Evolutionary conservation across 2,113 vertebrate genomes (phyloP), one percentile per base, ranked within the genome.

Genomic region (Myotis brandtii): DNA sequence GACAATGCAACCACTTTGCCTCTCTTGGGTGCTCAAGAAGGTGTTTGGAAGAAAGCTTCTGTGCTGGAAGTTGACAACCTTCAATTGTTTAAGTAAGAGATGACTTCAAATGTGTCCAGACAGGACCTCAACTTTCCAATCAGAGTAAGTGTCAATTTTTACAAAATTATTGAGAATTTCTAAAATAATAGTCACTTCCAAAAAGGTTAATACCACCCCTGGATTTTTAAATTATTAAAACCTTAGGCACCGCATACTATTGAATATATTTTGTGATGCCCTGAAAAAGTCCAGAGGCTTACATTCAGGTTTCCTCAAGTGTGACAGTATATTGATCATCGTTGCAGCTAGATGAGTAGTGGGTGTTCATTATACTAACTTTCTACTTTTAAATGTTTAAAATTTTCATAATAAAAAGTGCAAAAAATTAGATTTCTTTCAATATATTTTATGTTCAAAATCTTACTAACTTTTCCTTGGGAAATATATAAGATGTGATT

Each of bases 391-490:
- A 25, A 64, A 34, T 80, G 48, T 13, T 67, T 82, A 46, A 87
- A 5, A 54, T 86, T 95, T 84, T 87, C 30, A 76, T 54, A 87
- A 89, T 48, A 81, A 92, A 96, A 89, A 83, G 1, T 37, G 32
- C 20, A 25, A 23, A 50, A 83, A 59, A 77, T n/a, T 5, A 54
- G 4, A 27, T 56, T 43, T 81, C 54, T 66, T 85, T 66, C 3
- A 82, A 32, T 25, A 69, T 37, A 56, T 64, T 84, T 76, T 73
- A 83, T 34, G 23, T 27, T 96, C 0, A 94, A 64, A 84, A 83
- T 91, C 46, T 83, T 75, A 2, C 17, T 92, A 69, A 80, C 2
- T 89, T 97, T 97, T 95, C 59, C 66, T 95, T 86, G 77, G n/a
- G 52, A 82, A 85, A 77, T 62, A 92, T 34, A 96, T 91, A 88